phyloP scores from a whole-genome alignment of 2,113 vertebrate species.

The Rhombomys opimus region DNA sequence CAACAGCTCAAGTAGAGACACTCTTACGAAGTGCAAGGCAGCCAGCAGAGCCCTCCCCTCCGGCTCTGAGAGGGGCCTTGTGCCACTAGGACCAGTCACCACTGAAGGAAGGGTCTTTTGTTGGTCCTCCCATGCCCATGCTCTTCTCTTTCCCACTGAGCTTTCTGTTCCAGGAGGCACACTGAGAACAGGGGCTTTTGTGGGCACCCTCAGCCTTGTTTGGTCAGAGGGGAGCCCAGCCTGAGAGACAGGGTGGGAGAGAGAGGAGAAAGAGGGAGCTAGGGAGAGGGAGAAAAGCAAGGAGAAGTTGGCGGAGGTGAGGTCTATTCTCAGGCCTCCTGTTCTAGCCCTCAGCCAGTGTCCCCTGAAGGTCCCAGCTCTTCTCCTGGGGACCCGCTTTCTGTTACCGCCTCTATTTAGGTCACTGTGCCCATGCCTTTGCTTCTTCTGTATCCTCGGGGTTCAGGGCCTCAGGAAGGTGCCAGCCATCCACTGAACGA shows the following conservation, averaged over 20 bases:
- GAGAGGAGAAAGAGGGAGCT: too few relatives aligned
- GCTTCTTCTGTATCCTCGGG: not conserved
- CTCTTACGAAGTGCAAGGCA: not conserved
- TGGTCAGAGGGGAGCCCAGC: not conserved
- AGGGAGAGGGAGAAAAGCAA: not conserved
- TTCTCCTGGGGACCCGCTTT: not conserved
- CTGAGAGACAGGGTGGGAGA: not conserved
- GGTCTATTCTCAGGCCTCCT: not conserved
- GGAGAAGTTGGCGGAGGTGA: not conserved
- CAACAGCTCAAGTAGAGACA: not conserved
- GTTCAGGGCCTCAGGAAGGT: not conserved
- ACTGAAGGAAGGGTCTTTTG: not conserved
- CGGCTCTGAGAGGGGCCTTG: not conserved
- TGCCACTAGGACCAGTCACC: not conserved
- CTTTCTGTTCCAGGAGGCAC: not conserved
- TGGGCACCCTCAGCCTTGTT: too few relatives aligned
- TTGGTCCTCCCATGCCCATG: accelerated
- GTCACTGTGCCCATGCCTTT: not conserved
- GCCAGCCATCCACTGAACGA: not conserved
- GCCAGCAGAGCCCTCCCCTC: not conserved
- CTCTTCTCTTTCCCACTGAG: not conserved
- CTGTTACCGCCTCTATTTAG: not conserved
- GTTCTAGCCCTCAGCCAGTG: not conserved
- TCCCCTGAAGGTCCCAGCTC: not conserved
- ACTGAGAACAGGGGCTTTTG: not conserved